These are phyloP conservation scores for Pungitius pungitius DNA, from an alignment of 2,113 vertebrate genomes.

Conservation along the genomic window DNA sequence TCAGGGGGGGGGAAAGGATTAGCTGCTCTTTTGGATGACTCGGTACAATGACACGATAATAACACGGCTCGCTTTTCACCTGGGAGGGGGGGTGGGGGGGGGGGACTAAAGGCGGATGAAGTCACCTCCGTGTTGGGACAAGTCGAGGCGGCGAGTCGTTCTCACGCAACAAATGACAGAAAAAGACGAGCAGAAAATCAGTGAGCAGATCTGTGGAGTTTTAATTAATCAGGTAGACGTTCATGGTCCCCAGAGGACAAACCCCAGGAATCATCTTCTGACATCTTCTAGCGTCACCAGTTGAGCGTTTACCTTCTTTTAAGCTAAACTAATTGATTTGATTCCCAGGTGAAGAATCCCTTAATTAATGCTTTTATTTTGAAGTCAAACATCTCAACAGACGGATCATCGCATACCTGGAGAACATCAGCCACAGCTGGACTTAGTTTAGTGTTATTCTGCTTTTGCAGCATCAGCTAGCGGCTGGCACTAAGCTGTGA, in stretches of 20 bases:
- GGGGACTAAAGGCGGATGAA: slow-evolving; percentile 55
- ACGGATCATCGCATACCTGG: too few species aligned
- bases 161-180: slow-evolving; percentile 32
- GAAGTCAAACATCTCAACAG: not conserved
- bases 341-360: not conserved
- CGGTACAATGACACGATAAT: slow-evolving; percentile 63
- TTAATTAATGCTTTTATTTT: not conserved
- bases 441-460: too few species aligned
- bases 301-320: not conserved
- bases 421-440: too few species aligned
- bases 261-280: too few species aligned
- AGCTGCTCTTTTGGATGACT: too few species aligned
- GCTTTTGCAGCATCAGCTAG: too few species aligned
- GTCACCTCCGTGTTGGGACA: slow-evolving; percentile 59
- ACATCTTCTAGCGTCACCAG: too few species aligned
- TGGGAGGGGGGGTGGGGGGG: not conserved
- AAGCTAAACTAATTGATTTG: not conserved
- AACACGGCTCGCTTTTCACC: slow-evolving; percentile 38
- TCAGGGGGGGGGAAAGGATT: too few species aligned
- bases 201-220: not conserved
- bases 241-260: too few species aligned
- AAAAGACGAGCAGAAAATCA: slow-evolving; percentile 9
- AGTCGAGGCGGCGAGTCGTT: slow-evolving; percentile 24
- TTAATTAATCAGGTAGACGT: not conserved
- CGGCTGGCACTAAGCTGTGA: too few species aligned